A percentile compares a stretch with the other conserved stretches of the same genome.
These are phyloP conservation scores for Bombus haemorrhoidalis DNA, from an alignment of 1,140 invertebrate species.

Conservation along the genomic window DNA sequence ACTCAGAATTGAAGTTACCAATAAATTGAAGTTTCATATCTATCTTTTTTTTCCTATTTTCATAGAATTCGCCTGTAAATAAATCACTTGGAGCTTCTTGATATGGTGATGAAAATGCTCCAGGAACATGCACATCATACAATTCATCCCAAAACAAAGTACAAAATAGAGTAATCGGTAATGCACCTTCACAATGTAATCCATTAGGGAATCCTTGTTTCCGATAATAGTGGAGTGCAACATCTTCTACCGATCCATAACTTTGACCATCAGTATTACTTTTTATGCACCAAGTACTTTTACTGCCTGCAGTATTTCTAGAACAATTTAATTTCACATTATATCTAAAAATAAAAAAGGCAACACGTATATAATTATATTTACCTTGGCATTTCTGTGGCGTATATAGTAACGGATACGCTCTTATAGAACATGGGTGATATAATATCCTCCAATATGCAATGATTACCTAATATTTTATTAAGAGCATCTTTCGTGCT, in stretches of 20 bases:
- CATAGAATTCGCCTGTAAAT: conserved; percentile 85
- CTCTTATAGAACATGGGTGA: too few species aligned
- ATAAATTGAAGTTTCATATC: conserved; percentile 83
- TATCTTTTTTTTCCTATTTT: conserved; percentile 84
- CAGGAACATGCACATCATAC: conserved; percentile 84
- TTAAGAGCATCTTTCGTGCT: conserved; percentile 35
- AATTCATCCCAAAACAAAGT: conserved; percentile 91
- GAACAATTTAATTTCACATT: conserved; percentile 30
- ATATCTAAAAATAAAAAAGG: not conserved
- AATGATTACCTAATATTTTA: not conserved
- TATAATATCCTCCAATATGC: not conserved
- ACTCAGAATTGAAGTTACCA: conserved; percentile 71
- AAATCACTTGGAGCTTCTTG: conserved; percentile 89
- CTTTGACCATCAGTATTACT: conserved; percentile 45
- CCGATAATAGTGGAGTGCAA: conserved; percentile 72
- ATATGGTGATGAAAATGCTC: conserved; percentile 86
- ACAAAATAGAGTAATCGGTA: conserved; percentile 86
- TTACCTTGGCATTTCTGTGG: conserved; percentile 64
- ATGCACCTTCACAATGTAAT: conserved; percentile 88
- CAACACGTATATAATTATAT: not conserved
- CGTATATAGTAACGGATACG: conserved; percentile 45
- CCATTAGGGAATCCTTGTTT: conserved; percentile 73
- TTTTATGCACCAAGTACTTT: conserved; percentile 71
- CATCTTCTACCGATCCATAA: conserved; percentile 72
- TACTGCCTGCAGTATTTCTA: conserved; percentile 60